Percentiles rank a stretch among this genome's conserved stretches.
These are phyloP conservation scores for Pogonocherus hispidulus DNA, from an alignment of 2,888 invertebrate genomes.

Conservation along the genomic window DNA sequence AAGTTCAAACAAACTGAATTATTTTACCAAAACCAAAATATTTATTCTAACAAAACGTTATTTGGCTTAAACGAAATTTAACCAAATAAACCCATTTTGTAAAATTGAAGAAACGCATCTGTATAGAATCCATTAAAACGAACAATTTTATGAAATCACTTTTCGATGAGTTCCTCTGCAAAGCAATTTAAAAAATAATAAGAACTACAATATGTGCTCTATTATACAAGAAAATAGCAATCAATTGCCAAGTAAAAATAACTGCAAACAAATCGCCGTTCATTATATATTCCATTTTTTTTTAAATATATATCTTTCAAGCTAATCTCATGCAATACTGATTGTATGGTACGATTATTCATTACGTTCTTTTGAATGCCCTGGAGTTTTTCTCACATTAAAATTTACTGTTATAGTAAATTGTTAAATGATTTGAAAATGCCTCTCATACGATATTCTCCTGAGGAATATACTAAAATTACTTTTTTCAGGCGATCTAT, in stretches of 20 bases:
- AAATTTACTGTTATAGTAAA: not conserved
- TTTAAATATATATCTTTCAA: not conserved
- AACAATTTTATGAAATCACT: slow-evolving; percentile 1
- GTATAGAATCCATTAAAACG: not conserved
- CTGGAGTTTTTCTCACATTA: slow-evolving; percentile 4
- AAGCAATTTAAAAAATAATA: slow-evolving; percentile 21
- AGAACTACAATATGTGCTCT: slow-evolving; percentile 3
- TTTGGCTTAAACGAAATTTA: no score
- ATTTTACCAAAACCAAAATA: no score
- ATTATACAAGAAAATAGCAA: slow-evolving; percentile 12
- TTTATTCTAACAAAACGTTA: no score
- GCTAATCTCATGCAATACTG: not conserved
- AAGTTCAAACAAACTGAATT: no score
- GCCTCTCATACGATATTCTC: not conserved
- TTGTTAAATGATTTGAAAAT: not conserved
- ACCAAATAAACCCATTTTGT: no score
- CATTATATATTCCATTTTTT: slow-evolving; percentile 8
- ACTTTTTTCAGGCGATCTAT: not conserved
- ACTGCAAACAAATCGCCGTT: slow-evolving; percentile 3
- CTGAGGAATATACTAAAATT: not conserved
- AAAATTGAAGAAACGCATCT: no score
- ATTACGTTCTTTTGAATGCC: not conserved
- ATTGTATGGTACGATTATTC: not conserved
- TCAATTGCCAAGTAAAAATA: slow-evolving; percentile 7
- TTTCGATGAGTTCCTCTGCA: not conserved